A percentile compares a stretch with the other conserved stretches of the same genome.
phyloP scores from a whole-genome alignment of 2,888 invertebrate species.

The Oxyscelio sp. region DNA sequence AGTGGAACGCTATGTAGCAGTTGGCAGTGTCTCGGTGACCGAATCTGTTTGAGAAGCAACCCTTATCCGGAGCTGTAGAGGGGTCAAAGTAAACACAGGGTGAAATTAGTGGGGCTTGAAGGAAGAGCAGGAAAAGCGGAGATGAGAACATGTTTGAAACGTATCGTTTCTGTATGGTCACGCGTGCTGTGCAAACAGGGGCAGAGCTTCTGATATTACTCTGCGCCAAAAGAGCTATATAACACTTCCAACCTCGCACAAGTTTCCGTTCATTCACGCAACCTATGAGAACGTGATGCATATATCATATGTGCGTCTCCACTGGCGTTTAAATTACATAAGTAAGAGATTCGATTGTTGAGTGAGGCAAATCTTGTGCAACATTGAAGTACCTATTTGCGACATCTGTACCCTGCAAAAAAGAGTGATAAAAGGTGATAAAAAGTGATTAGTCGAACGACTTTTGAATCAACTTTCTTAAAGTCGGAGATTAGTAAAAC shows the following conservation, averaged over 20 bases:
- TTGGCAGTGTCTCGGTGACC: slow-evolving; percentile 82
- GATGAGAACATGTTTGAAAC: slow-evolving; percentile 81
- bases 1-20: slow-evolving; percentile 62
- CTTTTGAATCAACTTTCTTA: no score
- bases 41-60: slow-evolving; percentile 87
- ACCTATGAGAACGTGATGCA: slow-evolving; percentile 23
- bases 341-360: slow-evolving; percentile 26
- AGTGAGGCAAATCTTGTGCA: no score
- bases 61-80: slow-evolving; percentile 83
- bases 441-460: no score
- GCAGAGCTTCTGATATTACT: slow-evolving; percentile 85
- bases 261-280: slow-evolving; percentile 57
- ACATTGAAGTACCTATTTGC: no score
- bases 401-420: no score
- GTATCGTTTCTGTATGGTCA: slow-evolving; percentile 86
- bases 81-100: slow-evolving; percentile 84
- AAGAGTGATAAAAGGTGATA: no score
- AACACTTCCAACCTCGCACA: slow-evolving; percentile 49
- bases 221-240: slow-evolving; percentile 64
- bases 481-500: no score
- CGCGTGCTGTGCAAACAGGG: slow-evolving; percentile 86
- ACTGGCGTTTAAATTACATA: slow-evolving; percentile 33
- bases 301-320: slow-evolving; percentile 14
- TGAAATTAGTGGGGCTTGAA: slow-evolving; percentile 72
- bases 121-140: slow-evolving; percentile 67